A percentile compares a stretch with the other conserved stretches of the same genome.
These are phyloP conservation scores for Climacteris rufus DNA, from an alignment of 2,113 vertebrate species.

Conservation along the genomic window DNA sequence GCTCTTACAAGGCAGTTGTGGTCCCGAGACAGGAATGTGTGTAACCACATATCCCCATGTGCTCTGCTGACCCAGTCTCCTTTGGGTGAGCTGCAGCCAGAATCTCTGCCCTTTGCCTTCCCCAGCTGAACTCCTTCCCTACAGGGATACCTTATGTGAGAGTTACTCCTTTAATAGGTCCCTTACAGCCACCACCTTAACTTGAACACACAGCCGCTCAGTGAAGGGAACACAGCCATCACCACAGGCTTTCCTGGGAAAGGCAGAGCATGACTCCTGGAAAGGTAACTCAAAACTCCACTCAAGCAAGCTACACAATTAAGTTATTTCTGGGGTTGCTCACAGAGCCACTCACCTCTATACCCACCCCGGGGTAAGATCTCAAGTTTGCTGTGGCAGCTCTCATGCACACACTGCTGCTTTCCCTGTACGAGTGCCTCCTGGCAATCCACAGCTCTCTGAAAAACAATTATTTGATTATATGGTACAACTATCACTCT, in stretches of 20 bases:
- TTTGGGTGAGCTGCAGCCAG: neutral
- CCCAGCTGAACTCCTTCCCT: neutral
- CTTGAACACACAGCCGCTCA: fast-evolving
- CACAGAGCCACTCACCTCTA: neutral
- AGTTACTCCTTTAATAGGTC: neutral
- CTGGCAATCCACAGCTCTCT: neutral
- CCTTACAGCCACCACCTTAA: neutral
- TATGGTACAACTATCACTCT: neutral
- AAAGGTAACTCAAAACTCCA: neutral
- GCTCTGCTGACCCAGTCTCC: neutral
- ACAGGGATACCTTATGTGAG: neutral
- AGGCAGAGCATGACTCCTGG: fast-evolving
- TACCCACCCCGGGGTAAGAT: neutral
- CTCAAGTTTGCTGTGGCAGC: neutral
- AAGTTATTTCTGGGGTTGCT: neutral
- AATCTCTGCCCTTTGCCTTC: neutral
- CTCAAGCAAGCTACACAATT: neutral
- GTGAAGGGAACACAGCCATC: neutral
- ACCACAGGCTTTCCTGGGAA: neutral
- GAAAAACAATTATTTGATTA: neutral
- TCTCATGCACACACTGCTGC: neutral
- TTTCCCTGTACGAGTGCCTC: neutral
- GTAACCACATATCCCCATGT: fast-evolving
- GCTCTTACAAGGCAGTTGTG: fast-evolving
- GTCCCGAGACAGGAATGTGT: fast-evolving